phyloP scores from a whole-genome alignment of 2,888 invertebrate species.

The Dryococelus australis region DNA sequence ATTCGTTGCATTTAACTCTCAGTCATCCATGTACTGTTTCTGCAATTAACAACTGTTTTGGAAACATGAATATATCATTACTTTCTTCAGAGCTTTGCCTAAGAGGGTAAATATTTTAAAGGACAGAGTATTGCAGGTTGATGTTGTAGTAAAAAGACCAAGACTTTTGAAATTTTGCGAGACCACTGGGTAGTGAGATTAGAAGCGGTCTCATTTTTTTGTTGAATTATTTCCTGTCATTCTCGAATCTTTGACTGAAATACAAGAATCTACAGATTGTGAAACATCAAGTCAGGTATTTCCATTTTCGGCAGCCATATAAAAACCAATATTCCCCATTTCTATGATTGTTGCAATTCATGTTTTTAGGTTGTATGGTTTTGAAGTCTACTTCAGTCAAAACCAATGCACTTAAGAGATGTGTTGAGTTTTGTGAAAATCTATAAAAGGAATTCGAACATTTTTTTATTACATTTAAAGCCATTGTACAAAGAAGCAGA shows the following conservation, averaged over 20 bases:
- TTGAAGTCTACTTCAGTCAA: background rate
- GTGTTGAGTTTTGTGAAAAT: no score
- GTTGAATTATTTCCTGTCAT: slow-evolving; percentile 18
- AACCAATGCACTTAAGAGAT: background rate
- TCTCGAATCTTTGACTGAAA: slow-evolving; percentile 17
- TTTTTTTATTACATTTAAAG: no score
- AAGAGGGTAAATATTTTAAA: slow-evolving; percentile 2
- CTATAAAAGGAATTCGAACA: no score
- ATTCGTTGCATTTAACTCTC: slow-evolving; percentile 17
- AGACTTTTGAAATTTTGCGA: slow-evolving; percentile 28
- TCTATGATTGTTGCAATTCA: background rate
- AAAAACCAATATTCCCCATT: background rate
- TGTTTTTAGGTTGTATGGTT: background rate
- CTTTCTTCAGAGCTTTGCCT: background rate
- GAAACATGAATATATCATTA: slow-evolving; percentile 18
- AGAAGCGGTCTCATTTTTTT: background rate
- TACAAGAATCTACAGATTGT: slow-evolving; percentile 27
- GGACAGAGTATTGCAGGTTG: slow-evolving; percentile 13
- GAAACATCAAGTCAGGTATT: background rate
- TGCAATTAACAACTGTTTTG: slow-evolving; percentile 25
- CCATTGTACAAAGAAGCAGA: no score
- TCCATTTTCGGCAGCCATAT: background rate
- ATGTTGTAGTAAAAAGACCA: slow-evolving; percentile 17
- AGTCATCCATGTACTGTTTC: slow-evolving; percentile 27
- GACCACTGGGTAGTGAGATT: slow-evolving; percentile 11